Conservation (phyloP, 2,888 invertebrate species). For the Volucella inflata region DNA sequence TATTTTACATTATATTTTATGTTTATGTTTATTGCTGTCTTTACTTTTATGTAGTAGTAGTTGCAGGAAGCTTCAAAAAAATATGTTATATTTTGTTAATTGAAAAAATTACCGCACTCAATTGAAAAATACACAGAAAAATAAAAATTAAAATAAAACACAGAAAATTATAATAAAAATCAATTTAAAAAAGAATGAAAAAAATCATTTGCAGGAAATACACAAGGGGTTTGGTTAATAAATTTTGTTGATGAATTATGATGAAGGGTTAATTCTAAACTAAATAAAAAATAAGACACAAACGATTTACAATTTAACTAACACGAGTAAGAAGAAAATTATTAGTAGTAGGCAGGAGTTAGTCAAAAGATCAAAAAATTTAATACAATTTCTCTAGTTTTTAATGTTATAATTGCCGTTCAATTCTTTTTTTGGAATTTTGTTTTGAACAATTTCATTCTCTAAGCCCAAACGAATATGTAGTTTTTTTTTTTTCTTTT, state of each 20-base stretch:
- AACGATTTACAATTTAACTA: neutral
- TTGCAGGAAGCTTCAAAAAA: slow-evolving; percentile 74
- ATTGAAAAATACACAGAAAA: slow-evolving; percentile 54
- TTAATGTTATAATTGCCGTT: neutral
- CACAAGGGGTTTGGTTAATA: slow-evolving; percentile 47
- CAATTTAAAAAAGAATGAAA: slow-evolving; percentile 7
- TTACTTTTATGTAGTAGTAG: slow-evolving; percentile 4
- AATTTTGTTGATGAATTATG: slow-evolving; percentile 46
- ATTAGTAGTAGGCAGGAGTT: slow-evolving; percentile 20
- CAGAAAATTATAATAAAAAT: slow-evolving; percentile 27
- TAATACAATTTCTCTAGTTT: slow-evolving; percentile 11
- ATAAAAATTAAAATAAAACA: neutral
- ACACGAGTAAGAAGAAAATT: slow-evolving; percentile 6
- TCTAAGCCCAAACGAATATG: neutral
- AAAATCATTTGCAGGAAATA: slow-evolving; percentile 39
- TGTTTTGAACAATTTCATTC: slow-evolving; percentile 9
- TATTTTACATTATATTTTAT: slow-evolving; percentile 48
- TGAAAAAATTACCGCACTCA: slow-evolving; percentile 54
- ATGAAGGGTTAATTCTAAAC: slow-evolving; percentile 28
- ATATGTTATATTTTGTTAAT: slow-evolving; percentile 63
- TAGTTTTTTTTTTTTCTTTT: neutral
- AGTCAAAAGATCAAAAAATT: slow-evolving; percentile 72
- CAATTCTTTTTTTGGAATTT: slow-evolving; percentile 60
- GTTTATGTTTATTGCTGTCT: slow-evolving; percentile 25
- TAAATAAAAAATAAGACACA: slow-evolving; percentile 23